Evolutionary conservation across 2,797 vertebrate genomes (phyloP).

Genomic region (Valencia hispanica): DNA sequence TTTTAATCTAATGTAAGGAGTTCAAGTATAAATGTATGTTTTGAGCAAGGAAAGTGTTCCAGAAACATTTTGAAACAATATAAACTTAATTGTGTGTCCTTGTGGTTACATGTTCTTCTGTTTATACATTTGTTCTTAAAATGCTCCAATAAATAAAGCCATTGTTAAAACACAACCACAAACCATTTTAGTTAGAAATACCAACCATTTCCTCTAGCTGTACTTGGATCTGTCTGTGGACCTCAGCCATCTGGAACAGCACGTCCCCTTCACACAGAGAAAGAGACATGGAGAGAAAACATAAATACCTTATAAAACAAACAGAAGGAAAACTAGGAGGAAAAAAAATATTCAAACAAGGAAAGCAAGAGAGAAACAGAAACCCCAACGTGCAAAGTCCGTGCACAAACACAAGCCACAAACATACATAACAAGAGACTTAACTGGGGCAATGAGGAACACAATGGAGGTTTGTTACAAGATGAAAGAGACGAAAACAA

Average conservation of each 20-base stretch:
- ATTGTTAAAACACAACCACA: conserved; percentile 17
- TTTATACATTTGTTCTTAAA: conserved; percentile 2
- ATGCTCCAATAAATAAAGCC: conserved; percentile 1
- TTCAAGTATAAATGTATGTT: conserved; percentile 23
- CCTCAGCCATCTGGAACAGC: conserved; percentile 99
- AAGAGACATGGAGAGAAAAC: conserved; percentile 43
- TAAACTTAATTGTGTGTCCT: not conserved
- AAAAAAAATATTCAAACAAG: conserved; percentile 3
- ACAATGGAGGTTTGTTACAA: conserved; percentile 40
- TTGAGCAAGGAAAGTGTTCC: conserved; percentile 8
- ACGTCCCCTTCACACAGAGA: conserved; percentile 89
- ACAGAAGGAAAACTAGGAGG: conserved; percentile 14
- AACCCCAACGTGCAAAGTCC: conserved; percentile 68
- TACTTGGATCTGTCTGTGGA: conserved; percentile 99
- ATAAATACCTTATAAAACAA: conserved; percentile 43
- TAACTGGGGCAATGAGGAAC: conserved; percentile 52
- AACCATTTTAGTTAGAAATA: conserved; percentile 54
- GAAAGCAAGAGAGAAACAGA: conserved; percentile 33
- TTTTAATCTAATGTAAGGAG: conserved; percentile 1
- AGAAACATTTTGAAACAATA: not conserved
- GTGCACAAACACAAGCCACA: conserved; percentile 60
- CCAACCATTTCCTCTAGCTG: conserved; percentile 98
- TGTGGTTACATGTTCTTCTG: not conserved
- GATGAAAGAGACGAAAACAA: conserved; percentile 34
- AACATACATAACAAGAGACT: conserved; percentile 57